These are phyloP conservation scores for Euplexia lucipara DNA, from an alignment of 2,888 invertebrate species.

Conservation along the genomic window DNA sequence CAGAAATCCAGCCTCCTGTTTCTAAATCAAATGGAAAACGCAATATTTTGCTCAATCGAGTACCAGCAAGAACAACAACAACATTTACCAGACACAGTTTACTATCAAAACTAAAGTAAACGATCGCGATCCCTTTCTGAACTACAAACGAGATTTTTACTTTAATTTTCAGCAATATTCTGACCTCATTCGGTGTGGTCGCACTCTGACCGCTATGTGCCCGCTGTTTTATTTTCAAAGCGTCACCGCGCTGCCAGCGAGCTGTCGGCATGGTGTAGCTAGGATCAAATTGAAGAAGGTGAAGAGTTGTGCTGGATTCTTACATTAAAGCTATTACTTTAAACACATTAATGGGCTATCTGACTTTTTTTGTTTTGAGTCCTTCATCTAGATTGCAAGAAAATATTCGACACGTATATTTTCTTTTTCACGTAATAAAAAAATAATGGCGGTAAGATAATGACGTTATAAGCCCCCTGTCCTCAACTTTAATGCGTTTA, in stretches of 20 bases:
- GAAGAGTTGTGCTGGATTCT: constrained; percentile 7
- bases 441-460: too few species aligned
- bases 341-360: neutral
- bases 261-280: constrained; percentile 27
- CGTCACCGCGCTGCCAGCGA: constrained; percentile 1
- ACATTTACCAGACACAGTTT: too few species aligned
- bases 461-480: too few species aligned
- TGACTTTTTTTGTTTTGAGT: too few species aligned
- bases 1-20: too few species aligned
- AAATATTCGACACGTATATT: too few species aligned
- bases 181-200: constrained; percentile 15
- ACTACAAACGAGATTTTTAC: neutral
- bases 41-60: too few species aligned
- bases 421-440: too few species aligned
- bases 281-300: constrained; percentile 21
- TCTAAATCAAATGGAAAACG: too few species aligned
- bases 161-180: neutral
- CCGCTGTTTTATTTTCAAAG: constrained; percentile 35
- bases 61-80: too few species aligned
- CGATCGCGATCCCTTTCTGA: neutral
- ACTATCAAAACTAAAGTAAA: neutral
- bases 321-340: neutral
- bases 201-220: constrained; percentile 25
- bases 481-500: too few species aligned
- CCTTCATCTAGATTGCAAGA: too few species aligned